phyloP scores from a whole-genome alignment of 2,113 vertebrate species.

The Rhodinocichla rosea region DNA sequence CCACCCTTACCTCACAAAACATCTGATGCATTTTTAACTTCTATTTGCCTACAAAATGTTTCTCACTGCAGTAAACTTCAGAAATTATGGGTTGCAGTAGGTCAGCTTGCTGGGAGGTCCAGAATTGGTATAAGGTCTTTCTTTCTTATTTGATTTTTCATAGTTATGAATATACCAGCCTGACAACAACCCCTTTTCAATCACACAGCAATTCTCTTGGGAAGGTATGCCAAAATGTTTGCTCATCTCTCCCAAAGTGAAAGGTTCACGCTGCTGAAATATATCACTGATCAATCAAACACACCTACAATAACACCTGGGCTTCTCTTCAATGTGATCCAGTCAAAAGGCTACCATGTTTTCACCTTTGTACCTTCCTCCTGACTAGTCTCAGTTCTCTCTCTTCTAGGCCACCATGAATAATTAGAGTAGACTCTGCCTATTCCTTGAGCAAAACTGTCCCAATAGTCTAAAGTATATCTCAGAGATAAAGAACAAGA shows the following conservation, averaged over 20 bases:
- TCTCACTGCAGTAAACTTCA: not conserved
- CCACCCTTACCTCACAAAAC: not conserved
- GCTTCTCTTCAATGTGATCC: not conserved
- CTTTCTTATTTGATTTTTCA: not conserved
- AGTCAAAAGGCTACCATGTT: not conserved
- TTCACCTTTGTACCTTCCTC: not conserved
- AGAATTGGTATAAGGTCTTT: not conserved
- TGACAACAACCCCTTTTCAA: not conserved
- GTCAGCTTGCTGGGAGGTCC: not conserved
- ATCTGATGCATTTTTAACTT: not conserved
- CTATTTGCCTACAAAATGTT: not conserved
- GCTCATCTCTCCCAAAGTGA: not conserved
- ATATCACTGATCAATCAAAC: not conserved
- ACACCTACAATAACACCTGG: not conserved
- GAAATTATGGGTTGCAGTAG: not conserved
- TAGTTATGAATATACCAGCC: not conserved
- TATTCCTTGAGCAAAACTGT: not conserved
- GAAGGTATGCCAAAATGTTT: not conserved
- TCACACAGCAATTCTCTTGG: not conserved
- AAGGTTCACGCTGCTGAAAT: rapidly evolving
- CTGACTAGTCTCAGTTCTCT: not conserved
- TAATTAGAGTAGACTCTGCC: not conserved
- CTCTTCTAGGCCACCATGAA: not conserved
- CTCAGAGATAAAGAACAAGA: not conserved
- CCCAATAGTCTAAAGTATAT: not conserved